Evolutionary conservation across 2,797 vertebrate species (phyloP), one percentile per base, ranked within the genome.

Genomic region (Premnoplex brunnescens): DNA sequence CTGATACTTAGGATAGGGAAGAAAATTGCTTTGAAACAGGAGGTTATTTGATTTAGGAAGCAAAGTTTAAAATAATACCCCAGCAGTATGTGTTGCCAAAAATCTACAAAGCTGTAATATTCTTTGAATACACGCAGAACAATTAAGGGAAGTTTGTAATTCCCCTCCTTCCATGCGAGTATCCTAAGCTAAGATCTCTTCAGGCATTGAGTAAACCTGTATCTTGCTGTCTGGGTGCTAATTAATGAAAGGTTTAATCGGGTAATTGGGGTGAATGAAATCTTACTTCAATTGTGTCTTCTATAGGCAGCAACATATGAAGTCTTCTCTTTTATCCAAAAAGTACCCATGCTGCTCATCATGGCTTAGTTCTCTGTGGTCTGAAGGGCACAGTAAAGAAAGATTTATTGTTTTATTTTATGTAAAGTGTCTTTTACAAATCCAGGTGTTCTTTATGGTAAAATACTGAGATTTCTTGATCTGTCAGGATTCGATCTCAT

Each of bases 21-120:
- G 49, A 68, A 92, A 94, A 91, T 64, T 91, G 36, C 94, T 94
- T 91, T 96, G 95, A 92, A 85, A 95, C 71, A 63, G 92, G 91
- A 89, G 68, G 85, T 66, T 94, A 28, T 92, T 93, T 89, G 89
- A 91, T 93, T 93, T 91, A 93, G 88, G 89, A 94, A 95, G 85
- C 82, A 79, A 75, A 90, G 64, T 95, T 94, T 94, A 95, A 93
- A 96, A 86, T 85, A 87, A 69, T 88, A 90, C 34, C 48, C 30
- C 23, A n/a, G 58, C 11, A 49, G 73, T 28, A 74, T 30, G 11
- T 24, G 66, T 91, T 94, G 91, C 86, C 93, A 96, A 92, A 96
- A 94, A 63, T 49, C 21, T 22, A 23, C 32, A 85, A 66, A 83
- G 55, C 39, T 86, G 7, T 93, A 69, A 86, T 4, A 2, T 76